Evolutionary conservation across 2,888 invertebrate species (phyloP), one percentile per base, ranked within the genome.

Genomic region (Toxonevra muliebris): DNA sequence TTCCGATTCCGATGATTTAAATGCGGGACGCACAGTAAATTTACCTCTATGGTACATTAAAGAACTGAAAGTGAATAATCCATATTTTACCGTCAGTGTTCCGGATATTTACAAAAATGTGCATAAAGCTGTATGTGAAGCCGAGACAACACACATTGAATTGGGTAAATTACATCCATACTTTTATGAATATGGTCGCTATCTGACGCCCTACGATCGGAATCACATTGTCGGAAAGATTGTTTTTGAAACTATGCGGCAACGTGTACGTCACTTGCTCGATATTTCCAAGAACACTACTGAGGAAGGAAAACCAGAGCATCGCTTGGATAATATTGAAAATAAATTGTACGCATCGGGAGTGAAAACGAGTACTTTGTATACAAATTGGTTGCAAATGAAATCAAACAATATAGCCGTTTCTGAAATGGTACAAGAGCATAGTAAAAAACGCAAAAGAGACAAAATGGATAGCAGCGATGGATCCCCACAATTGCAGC

Each of bases 71-170:
- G 77, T 81, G 8, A 85, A 80, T 57, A 85, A 85, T 74, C 80
- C 82, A 0, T 84, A 84, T 66, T 83, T 84, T 58, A 80, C 79
- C 7, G 77, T 84, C 1, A 74, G 75, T 61, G 78, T 85, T 2
- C 85, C 85, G 0, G 85, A 87, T 69, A 84, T 87, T 41, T 88
- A 87, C 71, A 86, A 83, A 73, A 82, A 86, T 76, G 82, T 84
- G 0, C 88, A 85, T 76, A 91, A 96, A 78, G 96, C 97, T 83
- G 95, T 97, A 63, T 87, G 97, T 40, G 91, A 92, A 81, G 97
- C 97, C 0, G 97, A 97, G 85, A 92, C 97, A 1, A 91, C 90
- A 75, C 93, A 95, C 55, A 94, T 97, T 3, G 93, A 96, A 82
- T 87, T 98, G 77, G 92, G 94, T 69, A 95, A 94, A 85, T 88